These are phyloP conservation scores for Podargus strigoides DNA, from an alignment of 2,797 vertebrate species.

Conservation along the genomic window DNA sequence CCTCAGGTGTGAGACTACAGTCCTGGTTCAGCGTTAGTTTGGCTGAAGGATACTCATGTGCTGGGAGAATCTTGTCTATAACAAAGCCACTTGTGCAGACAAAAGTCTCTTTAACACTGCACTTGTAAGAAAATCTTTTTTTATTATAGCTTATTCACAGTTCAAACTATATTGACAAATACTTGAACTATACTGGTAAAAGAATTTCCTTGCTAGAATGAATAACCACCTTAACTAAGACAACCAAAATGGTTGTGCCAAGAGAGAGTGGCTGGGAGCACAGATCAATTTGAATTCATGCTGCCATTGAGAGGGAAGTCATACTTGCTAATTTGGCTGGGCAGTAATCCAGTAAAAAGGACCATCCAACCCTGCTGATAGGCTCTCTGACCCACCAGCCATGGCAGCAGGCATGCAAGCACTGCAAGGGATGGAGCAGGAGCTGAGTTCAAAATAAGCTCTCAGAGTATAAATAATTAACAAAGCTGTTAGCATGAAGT, in stretches of 20 bases:
- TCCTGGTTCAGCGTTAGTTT: not conserved
- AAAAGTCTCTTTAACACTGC: not conserved
- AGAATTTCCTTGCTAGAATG: not conserved
- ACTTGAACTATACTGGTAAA: not conserved
- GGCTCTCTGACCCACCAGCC: accelerated
- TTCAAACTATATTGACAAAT: not conserved
- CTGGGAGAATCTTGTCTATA: not conserved
- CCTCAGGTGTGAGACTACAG: not conserved
- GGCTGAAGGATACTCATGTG: too few relatives aligned
- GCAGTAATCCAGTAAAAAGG: not conserved
- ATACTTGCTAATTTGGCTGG: not conserved
- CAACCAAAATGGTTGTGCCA: not conserved
- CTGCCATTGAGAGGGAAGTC: not conserved
- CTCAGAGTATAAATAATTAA: not conserved
- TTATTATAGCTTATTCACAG: accelerated
- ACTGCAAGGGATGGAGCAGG: not conserved
- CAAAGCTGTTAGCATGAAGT: not conserved
- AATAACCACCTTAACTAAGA: not conserved
- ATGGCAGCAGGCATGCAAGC: accelerated
- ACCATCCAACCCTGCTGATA: accelerated
- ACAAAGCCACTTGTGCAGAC: not conserved
- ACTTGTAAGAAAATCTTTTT: not conserved
- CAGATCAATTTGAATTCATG: not conserved
- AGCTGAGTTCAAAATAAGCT: not conserved
- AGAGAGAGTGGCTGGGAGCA: not conserved